Conservation (phyloP, 2,888 invertebrate species). For the Helobdella robusta region DNA sequence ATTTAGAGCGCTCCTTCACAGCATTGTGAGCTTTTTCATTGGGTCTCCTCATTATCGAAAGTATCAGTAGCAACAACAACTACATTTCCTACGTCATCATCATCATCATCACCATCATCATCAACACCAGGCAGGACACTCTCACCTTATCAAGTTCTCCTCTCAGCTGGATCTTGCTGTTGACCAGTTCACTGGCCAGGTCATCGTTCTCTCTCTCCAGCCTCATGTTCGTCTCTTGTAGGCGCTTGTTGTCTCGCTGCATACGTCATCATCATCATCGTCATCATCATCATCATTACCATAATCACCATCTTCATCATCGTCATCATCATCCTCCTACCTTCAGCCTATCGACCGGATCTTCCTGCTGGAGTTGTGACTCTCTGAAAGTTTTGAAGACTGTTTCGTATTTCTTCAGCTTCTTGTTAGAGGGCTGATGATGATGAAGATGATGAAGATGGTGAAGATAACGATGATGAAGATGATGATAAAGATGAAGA, state of each 20-base stretch:
- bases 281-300: no score
- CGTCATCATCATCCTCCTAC: slow-evolving; percentile 37
- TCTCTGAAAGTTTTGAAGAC: slow-evolving; percentile 72
- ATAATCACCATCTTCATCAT: no score
- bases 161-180: slow-evolving; percentile 54
- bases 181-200: slow-evolving; percentile 56
- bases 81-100: no score
- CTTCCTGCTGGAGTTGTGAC: slow-evolving; percentile 49
- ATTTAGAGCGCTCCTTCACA: no score
- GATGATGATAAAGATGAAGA: not conserved
- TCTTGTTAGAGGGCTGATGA: slow-evolving; percentile 54
- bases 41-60: no score
- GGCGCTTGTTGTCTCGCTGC: slow-evolving; percentile 52
- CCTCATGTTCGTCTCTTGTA: slow-evolving; percentile 54
- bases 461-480: not conserved
- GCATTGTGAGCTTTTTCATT: no score
- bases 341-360: slow-evolving; percentile 52
- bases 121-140: no score
- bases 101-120: no score
- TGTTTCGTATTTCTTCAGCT: slow-evolving; percentile 84
- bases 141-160: slow-evolving; percentile 51
- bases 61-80: no score
- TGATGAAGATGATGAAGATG: not conserved
- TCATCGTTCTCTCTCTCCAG: slow-evolving; percentile 58
- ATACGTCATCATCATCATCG: not conserved